Base-by-base conservation (phyloP, 2,888 invertebrate genomes). In the Matsumyia berberina region DNA sequence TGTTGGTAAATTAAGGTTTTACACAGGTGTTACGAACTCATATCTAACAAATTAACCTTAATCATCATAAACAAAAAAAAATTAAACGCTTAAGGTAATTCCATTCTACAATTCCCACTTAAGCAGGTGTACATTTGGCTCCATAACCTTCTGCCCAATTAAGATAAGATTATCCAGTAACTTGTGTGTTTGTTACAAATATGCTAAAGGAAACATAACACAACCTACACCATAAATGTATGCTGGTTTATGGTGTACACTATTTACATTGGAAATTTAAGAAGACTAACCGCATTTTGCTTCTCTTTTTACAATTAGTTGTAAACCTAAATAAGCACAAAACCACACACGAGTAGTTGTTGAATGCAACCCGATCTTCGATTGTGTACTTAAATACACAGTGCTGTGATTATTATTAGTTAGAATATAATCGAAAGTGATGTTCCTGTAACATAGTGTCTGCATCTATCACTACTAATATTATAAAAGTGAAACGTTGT, bases 261-360 rank as follows among this genome's bases (percentile, higher is more conserved):
- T 55, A 15, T 17, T 11, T 4, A 31, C 7, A 29, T 4, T 24
- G 0, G 42, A 58, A 39, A 58, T 58, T 58, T 8, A 5, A 15
- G 17, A 24, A 57, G 24, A 11, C 7, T 0, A 42, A 31, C 29
- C 15, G 2, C 46, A 44, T 58, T 39, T 39, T 8, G 39, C 58
- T 7, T 19, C 8, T 5, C 7, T 29, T 5, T 39, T 42, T 7
- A 15, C 2, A 29, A 15, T 31, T 39, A 39, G 64, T 17, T 35
- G 24, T 17, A 35, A 49, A 5, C 29, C 49, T 19, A 72, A 51
- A 49, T 72, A n/a, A 49, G 39, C 29, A 31, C n/a, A 51, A 51
- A 51, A 58, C 58, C 70, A 15, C 58, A 58, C 3, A 35, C 1
- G 35, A 15, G 29, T n/a, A 37, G 1, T 11, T 33, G 8, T 1